phyloP scores from a whole-genome alignment of 2,888 invertebrate species.

The Mythimna ferrago region DNA sequence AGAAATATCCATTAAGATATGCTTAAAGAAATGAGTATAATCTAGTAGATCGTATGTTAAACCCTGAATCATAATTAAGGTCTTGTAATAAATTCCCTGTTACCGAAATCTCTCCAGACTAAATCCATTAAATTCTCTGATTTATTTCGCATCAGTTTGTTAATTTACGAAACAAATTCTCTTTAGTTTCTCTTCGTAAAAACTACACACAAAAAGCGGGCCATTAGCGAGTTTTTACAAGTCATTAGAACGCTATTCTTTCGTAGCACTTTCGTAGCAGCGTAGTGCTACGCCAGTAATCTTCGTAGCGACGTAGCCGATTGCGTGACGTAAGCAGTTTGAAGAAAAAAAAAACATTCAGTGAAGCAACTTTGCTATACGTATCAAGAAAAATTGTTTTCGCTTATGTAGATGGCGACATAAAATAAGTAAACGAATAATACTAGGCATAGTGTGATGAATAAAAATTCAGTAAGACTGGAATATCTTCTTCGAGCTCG shows the following conservation, averaged over 20 bases:
- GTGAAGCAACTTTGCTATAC: not conserved
- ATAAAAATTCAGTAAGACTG: too few relatives aligned
- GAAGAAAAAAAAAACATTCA: not conserved
- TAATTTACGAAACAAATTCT: constrained; percentile 21
- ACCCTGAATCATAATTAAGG: too few relatives aligned
- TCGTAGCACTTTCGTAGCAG: constrained; percentile 54
- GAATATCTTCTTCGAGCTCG: too few relatives aligned
- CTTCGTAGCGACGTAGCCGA: constrained; percentile 63
- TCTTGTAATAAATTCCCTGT: not conserved
- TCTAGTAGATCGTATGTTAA: too few relatives aligned
- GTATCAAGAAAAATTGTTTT: not conserved
- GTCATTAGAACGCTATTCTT: constrained; percentile 43
- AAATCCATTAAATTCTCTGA: not conserved
- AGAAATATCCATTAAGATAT: too few relatives aligned
- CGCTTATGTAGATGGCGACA: too few relatives aligned
- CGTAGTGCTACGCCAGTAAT: constrained; percentile 57
- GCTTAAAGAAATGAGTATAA: too few relatives aligned
- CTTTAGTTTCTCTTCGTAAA: not conserved
- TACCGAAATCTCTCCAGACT: not conserved
- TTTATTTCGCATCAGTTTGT: not conserved
- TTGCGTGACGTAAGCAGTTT: constrained; percentile 59
- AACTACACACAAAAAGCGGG: constrained; percentile 6
- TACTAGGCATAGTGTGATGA: too few relatives aligned
- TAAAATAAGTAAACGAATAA: too few relatives aligned
- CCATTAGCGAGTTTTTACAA: constrained; percentile 34